phyloP scores from a whole-genome alignment of 2,797 vertebrate species.

The Naso thynnoides region DNA sequence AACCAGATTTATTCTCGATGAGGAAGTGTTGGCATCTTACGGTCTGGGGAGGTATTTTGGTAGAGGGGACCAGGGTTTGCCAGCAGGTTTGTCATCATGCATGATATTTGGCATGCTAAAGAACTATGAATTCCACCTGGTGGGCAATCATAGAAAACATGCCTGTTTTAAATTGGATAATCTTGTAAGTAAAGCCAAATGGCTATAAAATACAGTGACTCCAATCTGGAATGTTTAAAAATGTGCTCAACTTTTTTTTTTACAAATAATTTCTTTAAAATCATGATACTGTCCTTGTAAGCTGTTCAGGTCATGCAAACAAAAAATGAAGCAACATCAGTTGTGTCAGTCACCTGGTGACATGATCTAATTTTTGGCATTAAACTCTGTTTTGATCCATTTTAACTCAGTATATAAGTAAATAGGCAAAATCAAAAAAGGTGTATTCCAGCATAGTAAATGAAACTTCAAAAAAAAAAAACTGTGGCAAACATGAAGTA shows the following conservation, averaged over 20 bases:
- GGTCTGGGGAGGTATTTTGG: background rate
- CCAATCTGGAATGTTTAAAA: background rate
- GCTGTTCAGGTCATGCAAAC: background rate
- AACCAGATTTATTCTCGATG: slow-evolving; percentile 8
- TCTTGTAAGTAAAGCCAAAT: background rate
- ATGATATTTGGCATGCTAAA: background rate
- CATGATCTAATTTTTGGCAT: background rate
- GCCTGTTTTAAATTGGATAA: background rate
- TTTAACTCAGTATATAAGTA: slow-evolving; percentile 1
- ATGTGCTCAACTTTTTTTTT: background rate
- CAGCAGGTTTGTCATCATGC: slow-evolving; percentile 3
- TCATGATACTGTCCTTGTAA: background rate
- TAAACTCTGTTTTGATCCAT: background rate
- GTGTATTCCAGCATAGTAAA: slow-evolving; percentile 36
- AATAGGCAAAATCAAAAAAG: slow-evolving; percentile 31
- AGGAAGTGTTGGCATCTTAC: slow-evolving; percentile 3
- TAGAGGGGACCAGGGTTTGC: background rate
- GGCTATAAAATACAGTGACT: background rate
- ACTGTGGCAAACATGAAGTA: background rate
- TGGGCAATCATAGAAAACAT: background rate
- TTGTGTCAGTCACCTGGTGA: background rate
- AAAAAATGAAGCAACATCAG: slow-evolving; percentile 5
- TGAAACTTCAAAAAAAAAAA: slow-evolving; percentile 13
- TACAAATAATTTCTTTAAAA: background rate
- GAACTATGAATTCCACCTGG: background rate